phyloP scores from a whole-genome alignment of 1,140 invertebrate genomes.

The Drosophila tani region DNA sequence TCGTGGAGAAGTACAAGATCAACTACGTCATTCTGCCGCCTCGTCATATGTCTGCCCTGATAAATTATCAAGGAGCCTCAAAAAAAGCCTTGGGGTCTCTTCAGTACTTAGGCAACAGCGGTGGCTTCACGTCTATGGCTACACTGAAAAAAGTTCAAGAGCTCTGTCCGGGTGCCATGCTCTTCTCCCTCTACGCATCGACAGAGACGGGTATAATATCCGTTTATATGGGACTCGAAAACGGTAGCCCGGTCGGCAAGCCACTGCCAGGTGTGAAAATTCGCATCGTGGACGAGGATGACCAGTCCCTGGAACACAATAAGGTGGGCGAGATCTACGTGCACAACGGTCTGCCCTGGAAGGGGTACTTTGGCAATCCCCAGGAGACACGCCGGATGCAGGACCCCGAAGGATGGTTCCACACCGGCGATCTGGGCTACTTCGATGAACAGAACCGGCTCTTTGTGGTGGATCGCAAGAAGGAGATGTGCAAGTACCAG shows the following conservation, averaged over 20 bases:
- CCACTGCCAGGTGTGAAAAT: neutral
- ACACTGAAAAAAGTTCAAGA: slow-evolving; percentile 8
- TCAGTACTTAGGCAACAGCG: neutral
- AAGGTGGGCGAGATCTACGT: neutral
- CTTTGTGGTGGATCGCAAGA: too few species aligned
- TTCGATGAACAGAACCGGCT: too few species aligned
- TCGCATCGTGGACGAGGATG: slow-evolving; percentile 7
- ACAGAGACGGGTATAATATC: neutral
- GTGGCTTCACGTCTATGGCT: neutral
- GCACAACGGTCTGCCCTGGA: too few species aligned
- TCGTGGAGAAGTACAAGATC: slow-evolving; percentile 1
- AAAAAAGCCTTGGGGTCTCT: neutral
- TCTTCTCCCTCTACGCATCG: neutral
- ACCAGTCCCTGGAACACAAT: neutral
- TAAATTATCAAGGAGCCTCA: neutral
- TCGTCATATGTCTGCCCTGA: neutral
- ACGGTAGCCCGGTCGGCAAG: neutral
- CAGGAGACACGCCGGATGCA: too few species aligned
- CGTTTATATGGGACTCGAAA: neutral
- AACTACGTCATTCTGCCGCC: neutral
- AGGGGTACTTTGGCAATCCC: too few species aligned
- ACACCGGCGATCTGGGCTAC: too few species aligned
- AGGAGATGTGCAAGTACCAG: too few species aligned
- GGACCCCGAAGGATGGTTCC: too few species aligned
- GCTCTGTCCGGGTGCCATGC: neutral